Evolutionary conservation across 2,797 vertebrate genomes (phyloP), one percentile per base, ranked within the genome.

Genomic region (Nannoperca australis): DNA sequence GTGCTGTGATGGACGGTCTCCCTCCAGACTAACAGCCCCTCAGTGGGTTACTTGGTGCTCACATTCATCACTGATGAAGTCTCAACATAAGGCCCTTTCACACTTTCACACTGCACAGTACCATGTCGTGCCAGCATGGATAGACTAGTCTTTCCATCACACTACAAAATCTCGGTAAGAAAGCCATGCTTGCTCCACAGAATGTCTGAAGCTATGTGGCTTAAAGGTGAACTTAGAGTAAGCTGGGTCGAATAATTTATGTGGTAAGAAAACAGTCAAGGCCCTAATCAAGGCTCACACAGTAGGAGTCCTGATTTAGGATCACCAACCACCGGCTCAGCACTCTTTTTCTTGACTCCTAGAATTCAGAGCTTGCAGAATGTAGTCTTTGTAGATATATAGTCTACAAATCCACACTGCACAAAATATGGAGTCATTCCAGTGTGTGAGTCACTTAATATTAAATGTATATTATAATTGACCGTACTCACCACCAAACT

Each of bases 221-320:
- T 82, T 81, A 71, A 75, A 83, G 67, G 42, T 74, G 85, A 87
- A 84, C 62, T 80, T 32, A 49, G 63, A 68, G 73, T 51, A 63
- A 73, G 71, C 49, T 4, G n/a, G 63, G 61, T 78, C 53, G 32
- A 75, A 88, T 87, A 86, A 90, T 89, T 88, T 87, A 89, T 78
- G 59, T 64, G 72, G 73, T 82, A 81, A 76, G 76, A 85, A 85
- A 90, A 86, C 76, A 86, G 82, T 73, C 78, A 60, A 51, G 77
- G 76, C 59, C 59, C 72, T 90, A 88, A 89, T 90, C 85, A 88
- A 79, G 84, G 76, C 82, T 87, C 79, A 73, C 82, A 74, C 75
- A 84, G 84, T 47, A 67, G 70, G 85, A 85, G 71, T 76, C 81
- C 80, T 86, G 82, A 86, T 89, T 92, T 89, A 90, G 76, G 76